These are phyloP conservation scores for Helicoverpa assulta DNA, from an alignment of 2,888 invertebrate species.

Conservation along the genomic window DNA sequence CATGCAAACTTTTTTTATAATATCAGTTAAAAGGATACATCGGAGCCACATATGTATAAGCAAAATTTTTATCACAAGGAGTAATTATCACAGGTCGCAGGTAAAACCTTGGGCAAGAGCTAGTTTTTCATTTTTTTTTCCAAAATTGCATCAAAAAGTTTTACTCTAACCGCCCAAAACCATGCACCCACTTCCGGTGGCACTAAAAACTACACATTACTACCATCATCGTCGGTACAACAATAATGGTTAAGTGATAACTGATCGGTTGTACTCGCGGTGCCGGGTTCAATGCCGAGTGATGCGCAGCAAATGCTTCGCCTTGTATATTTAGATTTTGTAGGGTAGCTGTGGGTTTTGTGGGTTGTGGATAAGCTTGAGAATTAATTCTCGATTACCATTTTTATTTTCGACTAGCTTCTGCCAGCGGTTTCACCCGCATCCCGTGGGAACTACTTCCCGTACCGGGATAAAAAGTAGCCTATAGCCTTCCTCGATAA, in stretches of 20 bases:
- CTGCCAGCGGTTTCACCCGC: no score
- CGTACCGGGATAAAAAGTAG: no score
- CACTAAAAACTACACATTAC: slow-evolving; percentile 30
- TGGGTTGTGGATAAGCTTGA: slow-evolving; percentile 13
- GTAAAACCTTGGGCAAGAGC: not conserved
- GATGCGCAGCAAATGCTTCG: slow-evolving; percentile 60
- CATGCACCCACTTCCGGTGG: slow-evolving; percentile 44
- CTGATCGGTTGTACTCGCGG: slow-evolving; percentile 62
- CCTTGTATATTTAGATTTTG: slow-evolving; percentile 68
- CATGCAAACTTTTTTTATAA: no score
- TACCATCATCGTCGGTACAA: slow-evolving; percentile 36
- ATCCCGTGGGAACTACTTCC: no score
- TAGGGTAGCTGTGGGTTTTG: slow-evolving; percentile 52
- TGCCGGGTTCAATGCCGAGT: slow-evolving; percentile 68
- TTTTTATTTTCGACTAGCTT: no score
- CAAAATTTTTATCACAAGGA: no score
- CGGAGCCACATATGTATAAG: no score
- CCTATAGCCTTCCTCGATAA: no score
- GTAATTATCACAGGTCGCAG: no score
- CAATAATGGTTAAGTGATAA: slow-evolving; percentile 63
- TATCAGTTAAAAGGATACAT: no score
- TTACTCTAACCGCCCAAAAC: slow-evolving; percentile 35
- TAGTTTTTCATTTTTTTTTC: not conserved
- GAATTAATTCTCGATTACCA: no score
- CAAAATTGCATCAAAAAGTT: not conserved